Evolutionary conservation across 2,113 vertebrate genomes (phyloP), one percentile per base, ranked within the genome.

Genomic region (Cryptomyrus ogoouensis): DNA sequence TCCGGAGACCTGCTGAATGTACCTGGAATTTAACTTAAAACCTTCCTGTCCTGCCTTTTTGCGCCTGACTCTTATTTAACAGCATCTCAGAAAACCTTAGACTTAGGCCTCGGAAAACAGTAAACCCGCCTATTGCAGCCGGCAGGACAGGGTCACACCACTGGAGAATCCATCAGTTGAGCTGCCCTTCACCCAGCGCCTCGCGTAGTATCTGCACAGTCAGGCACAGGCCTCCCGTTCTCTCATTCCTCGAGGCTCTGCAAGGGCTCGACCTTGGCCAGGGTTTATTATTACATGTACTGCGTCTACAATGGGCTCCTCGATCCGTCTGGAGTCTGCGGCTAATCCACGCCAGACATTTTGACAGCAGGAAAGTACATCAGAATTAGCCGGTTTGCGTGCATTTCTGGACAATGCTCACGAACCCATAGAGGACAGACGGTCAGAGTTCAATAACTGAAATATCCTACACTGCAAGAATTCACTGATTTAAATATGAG

Each of bases 321-420:
- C 93, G 94, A 95, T 95, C 94, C 94, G 93, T 93, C 95, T 96
- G 96, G 95, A 96, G 95, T 95, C 95, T 96, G 96, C 96, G 95
- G 96, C 94, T 95, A 94, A 93, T 93, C 94, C 95, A 95, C 95
- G 95, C 95, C 95, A 96, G 95, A 96, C 95, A 95, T 95, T 96
- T 94, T 94, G 94, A 96, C 95, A 96, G 94, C 95, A 96, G 95
- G 95, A 95, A 96, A 96, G 95, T 93, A 94, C 93, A 90, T 91
- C 91, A 89, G 52, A 53, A 24, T 44, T 53, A 58, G 44, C 90
- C 88, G 39, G 88, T 86, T 70, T 92, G 84, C 90, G 83, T 89
- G 90, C 88, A 80, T 91, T 93, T 93, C 90, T 89, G 88, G 91
- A 92, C 83, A 87, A 87, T 93, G 92, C 91, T 92, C 90, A 91